A percentile compares a stretch with the other conserved stretches of the same genome.
phyloP scores from a whole-genome alignment of 1,140 invertebrate species.

The Lordiphosa collinella region DNA sequence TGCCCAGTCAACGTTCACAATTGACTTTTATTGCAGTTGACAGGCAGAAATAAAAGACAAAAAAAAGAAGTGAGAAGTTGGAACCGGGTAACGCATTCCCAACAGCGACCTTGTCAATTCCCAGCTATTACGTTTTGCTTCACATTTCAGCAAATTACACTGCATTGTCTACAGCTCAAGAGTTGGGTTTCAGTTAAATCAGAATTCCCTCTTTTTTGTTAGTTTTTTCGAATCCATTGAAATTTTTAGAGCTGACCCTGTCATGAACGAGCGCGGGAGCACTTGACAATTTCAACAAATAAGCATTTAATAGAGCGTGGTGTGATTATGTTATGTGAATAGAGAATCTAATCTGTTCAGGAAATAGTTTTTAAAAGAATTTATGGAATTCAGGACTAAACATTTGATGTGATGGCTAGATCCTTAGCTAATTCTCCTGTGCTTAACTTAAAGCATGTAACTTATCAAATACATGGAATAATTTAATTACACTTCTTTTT shows the following conservation, averaged over 20 bases:
- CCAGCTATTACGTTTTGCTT: slow-evolving; percentile 69
- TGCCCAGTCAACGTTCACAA: slow-evolving; percentile 59
- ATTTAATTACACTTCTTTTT: too few relatives aligned
- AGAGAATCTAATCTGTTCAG: too few relatives aligned
- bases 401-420: too few relatives aligned
- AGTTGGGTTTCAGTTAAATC: slow-evolving; percentile 20
- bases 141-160: slow-evolving; percentile 66
- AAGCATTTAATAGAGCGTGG: too few relatives aligned
- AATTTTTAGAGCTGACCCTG: slow-evolving; percentile 27
- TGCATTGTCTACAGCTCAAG: slow-evolving; percentile 50
- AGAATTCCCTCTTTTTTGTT: slow-evolving; percentile 14
- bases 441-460: too few relatives aligned
- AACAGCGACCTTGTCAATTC: slow-evolving; percentile 56
- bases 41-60: slow-evolving; percentile 16
- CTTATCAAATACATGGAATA: too few relatives aligned
- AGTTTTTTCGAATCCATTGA: slow-evolving; percentile 26
- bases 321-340: too few relatives aligned
- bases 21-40: slow-evolving; percentile 72
- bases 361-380: too few relatives aligned
- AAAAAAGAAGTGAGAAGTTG: slow-evolving; percentile 5
- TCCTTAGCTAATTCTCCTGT: too few relatives aligned
- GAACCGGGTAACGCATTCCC: slow-evolving; percentile 8
- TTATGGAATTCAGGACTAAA: too few relatives aligned
- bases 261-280: too few relatives aligned
- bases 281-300: too few relatives aligned